These are phyloP conservation scores for Apoderus coryli DNA, from an alignment of 2,888 invertebrate genomes.

Conservation along the genomic window DNA sequence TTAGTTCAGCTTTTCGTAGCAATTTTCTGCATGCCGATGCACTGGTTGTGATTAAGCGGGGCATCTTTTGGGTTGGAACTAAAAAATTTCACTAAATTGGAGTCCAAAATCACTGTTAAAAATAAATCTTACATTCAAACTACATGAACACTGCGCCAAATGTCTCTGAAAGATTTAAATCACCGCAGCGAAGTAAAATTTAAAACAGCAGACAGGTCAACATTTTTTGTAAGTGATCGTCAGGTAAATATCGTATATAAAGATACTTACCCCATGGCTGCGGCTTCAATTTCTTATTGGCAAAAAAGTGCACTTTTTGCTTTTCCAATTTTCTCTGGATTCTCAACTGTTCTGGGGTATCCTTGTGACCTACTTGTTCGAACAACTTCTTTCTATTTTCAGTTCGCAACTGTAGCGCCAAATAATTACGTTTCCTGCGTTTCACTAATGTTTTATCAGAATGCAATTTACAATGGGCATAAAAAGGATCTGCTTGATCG, in stretches of 20 bases:
- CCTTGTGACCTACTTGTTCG: slow-evolving; percentile 45
- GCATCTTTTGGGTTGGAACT: slow-evolving; percentile 94
- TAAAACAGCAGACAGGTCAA: too few species aligned
- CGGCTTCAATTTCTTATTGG: slow-evolving; percentile 55
- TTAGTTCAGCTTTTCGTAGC: slow-evolving; percentile 71
- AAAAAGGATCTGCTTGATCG: slow-evolving; percentile 92
- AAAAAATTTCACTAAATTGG: too few species aligned
- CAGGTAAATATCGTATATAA: too few species aligned
- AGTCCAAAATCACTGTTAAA: too few species aligned
- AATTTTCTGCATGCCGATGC: slow-evolving; percentile 76
- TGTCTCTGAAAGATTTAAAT: too few species aligned
- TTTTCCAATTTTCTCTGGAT: slow-evolving; percentile 71
- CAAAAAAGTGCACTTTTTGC: slow-evolving; percentile 69
- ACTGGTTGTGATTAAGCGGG: slow-evolving; percentile 75
- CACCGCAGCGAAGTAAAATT: too few species aligned
- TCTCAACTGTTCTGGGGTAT: slow-evolving; percentile 52
- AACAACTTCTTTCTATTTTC: slow-evolving; percentile 47
- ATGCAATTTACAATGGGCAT: slow-evolving; percentile 91
- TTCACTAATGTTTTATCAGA: slow-evolving; percentile 81
- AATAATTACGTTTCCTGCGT: slow-evolving; percentile 67
- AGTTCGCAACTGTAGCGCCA: slow-evolving; percentile 71
- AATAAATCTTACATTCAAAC: too few species aligned
- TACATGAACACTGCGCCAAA: too few species aligned
- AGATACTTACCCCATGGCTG: slow-evolving; percentile 68
- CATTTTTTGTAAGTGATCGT: too few species aligned